Evolutionary conservation across 2,888 invertebrate species (phyloP).

Genomic region (Neoaliturus tenellus): DNA sequence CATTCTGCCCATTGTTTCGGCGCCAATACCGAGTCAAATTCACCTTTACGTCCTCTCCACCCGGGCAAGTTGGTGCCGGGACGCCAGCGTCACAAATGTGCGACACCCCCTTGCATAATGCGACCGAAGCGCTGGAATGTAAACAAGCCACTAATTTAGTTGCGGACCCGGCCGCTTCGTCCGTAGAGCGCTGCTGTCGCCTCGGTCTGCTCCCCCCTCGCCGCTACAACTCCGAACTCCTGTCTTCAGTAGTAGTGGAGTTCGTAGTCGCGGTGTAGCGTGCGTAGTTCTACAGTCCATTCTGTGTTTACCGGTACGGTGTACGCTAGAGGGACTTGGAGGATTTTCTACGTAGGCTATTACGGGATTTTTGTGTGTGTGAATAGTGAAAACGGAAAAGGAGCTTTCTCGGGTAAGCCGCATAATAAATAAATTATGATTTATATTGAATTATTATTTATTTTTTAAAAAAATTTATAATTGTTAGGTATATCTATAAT

Average conservation of each 20-base stretch:
- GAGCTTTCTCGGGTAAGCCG: not conserved
- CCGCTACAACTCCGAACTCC: not conserved
- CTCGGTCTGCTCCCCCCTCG: not conserved
- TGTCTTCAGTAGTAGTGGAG: not conserved
- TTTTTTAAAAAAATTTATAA: no score
- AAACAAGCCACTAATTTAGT: constrained; percentile 44
- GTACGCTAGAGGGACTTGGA: not conserved
- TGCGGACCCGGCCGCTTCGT: constrained; percentile 4
- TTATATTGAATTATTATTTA: no score
- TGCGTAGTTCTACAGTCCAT: not conserved
- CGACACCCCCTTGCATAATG: not conserved
- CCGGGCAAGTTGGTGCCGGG: not conserved
- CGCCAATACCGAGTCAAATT: not conserved
- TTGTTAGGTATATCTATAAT: no score
- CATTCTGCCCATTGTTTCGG: not conserved
- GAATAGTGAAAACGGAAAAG: not conserved
- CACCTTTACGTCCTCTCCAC: not conserved
- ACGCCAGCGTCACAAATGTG: not conserved
- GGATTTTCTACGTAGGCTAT: not conserved
- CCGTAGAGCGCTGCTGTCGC: not conserved
- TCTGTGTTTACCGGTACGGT: constrained; percentile 17
- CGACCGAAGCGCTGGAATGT: constrained; percentile 4
- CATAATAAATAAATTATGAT: not conserved
- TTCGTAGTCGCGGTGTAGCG: not conserved
- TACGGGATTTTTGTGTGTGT: not conserved